Conservation (phyloP, 2,888 invertebrate genomes). For the Calliphora vomitoria region DNA sequence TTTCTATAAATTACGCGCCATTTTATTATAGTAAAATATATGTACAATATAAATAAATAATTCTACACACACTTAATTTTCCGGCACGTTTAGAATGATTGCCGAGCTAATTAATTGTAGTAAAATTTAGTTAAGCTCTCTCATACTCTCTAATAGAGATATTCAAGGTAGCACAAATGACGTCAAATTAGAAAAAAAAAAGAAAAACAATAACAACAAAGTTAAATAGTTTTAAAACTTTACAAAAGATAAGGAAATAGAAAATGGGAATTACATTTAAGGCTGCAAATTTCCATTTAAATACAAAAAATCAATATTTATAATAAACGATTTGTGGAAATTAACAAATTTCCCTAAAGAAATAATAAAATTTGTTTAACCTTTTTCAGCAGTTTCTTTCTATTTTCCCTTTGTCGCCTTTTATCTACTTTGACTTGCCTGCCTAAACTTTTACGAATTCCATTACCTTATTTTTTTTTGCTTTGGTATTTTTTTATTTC, state of each 20-base stretch:
- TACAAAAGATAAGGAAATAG: not conserved
- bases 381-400: too few relatives aligned
- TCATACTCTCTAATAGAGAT: not conserved
- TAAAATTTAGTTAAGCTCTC: not conserved
- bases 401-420: too few relatives aligned
- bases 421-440: too few relatives aligned
- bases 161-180: constrained; percentile 1
- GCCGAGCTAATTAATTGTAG: constrained; percentile 1
- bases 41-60: not conserved
- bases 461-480: not conserved
- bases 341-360: too few relatives aligned
- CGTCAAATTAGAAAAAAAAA: constrained; percentile 12
- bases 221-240: not conserved
- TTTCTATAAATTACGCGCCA: constrained; percentile 26
- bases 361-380: too few relatives aligned
- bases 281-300: too few relatives aligned
- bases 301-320: too few relatives aligned
- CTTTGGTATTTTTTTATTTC: not conserved
- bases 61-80: constrained; percentile 23
- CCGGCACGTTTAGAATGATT: constrained; percentile 44
- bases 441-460: not conserved
- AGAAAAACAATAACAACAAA: not conserved
- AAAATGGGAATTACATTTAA: not conserved
- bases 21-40: constrained; percentile 20
- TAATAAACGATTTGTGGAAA: too few relatives aligned